Percentiles rank a stretch among this genome's conserved stretches.
These are phyloP conservation scores for Cettia cetti DNA, from an alignment of 2,113 vertebrate species.

Conservation along the genomic window DNA sequence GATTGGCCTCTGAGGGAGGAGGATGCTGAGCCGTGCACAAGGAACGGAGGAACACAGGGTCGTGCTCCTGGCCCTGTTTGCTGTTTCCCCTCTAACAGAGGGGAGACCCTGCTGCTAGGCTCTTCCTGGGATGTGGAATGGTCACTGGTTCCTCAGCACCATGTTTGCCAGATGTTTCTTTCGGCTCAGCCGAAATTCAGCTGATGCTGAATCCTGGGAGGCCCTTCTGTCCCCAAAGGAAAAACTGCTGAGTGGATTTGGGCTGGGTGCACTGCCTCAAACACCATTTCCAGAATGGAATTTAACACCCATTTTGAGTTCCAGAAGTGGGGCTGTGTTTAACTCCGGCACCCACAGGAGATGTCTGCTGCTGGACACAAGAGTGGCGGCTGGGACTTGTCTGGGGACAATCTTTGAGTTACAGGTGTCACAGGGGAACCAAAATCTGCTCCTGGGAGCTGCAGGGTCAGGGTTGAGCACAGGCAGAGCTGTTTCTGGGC, in stretches of 20 bases:
- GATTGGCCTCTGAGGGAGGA: background rate
- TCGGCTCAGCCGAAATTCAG: background rate
- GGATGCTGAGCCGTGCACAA: background rate
- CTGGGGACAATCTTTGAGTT: background rate
- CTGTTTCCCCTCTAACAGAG: accelerated
- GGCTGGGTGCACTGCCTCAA: background rate
- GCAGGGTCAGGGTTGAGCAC: background rate
- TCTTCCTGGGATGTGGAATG: accelerated
- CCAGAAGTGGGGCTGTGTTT: background rate
- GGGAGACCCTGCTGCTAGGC: background rate
- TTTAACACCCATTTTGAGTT: background rate
- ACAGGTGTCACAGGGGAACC: background rate
- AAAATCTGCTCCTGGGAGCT: background rate
- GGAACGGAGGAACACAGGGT: accelerated
- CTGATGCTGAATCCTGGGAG: background rate
- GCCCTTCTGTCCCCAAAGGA: background rate
- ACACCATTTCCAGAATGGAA: background rate
- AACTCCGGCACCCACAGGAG: background rate
- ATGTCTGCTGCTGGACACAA: background rate
- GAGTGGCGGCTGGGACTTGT: background rate
- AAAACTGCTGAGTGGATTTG: background rate
- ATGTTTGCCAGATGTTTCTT: accelerated
- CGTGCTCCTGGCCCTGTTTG: accelerated
- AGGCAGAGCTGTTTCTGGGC: background rate
- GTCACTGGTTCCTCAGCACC: background rate